A percentile compares a stretch with the other conserved stretches of the same genome.
phyloP scores from a whole-genome alignment of 2,888 invertebrate species.

The Ceramica pisi region DNA sequence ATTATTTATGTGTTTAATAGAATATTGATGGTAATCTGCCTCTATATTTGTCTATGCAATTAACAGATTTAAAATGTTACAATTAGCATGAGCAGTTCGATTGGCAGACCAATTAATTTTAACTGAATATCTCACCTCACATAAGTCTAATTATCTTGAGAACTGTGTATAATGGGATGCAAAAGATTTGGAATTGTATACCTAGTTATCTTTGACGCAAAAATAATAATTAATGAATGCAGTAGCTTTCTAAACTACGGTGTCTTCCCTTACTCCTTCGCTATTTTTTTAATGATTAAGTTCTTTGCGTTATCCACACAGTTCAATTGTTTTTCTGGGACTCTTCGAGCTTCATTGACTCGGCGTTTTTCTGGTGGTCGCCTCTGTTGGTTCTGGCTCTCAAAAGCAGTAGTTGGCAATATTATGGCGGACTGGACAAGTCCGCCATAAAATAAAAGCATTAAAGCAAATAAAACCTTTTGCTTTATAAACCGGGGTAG shows the following conservation, averaged over 20 bases:
- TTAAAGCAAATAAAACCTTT: no score
- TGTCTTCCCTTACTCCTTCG: no score
- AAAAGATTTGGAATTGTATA: slow-evolving; percentile 21
- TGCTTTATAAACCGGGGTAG: background rate
- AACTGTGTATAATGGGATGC: slow-evolving; percentile 32
- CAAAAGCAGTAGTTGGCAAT: no score
- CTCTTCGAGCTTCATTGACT: no score
- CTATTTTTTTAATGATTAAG: no score
- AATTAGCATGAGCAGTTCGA: slow-evolving; percentile 23
- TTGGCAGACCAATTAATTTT: slow-evolving; percentile 39
- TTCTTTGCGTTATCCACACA: no score
- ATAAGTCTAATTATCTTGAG: slow-evolving; percentile 28
- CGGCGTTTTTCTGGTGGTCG: no score
- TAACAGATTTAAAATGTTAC: slow-evolving; percentile 42
- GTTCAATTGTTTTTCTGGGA: no score
- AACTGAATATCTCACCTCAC: slow-evolving; percentile 27
- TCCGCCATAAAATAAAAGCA: no score
- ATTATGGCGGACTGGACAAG: no score
- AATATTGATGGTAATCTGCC: slow-evolving; percentile 28
- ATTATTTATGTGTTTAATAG: slow-evolving; percentile 38
- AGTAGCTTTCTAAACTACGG: background rate
- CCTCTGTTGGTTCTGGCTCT: no score
- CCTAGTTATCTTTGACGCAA: slow-evolving; percentile 11
- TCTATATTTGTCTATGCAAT: slow-evolving; percentile 38
- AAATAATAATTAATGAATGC: slow-evolving; percentile 20